Percentiles rank a stretch among this genome's conserved stretches.
phyloP scores from a whole-genome alignment of 2,113 vertebrate species.

The Hemiscyllium ocellatum region DNA sequence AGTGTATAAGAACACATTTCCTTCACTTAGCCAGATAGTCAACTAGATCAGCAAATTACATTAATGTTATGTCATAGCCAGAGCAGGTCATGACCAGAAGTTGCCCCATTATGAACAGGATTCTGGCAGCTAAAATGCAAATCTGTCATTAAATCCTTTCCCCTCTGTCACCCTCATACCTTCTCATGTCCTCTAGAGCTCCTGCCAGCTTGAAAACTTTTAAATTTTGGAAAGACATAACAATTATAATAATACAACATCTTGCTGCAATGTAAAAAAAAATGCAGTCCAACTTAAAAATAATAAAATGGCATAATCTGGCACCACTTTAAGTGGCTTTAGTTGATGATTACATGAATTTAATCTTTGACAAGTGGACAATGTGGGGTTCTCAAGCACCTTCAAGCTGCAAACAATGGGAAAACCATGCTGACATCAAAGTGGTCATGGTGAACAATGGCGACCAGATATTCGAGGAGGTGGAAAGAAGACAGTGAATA shows the following conservation, averaged over 20 bases:
- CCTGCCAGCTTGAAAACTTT: neutral
- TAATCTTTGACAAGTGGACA: neutral
- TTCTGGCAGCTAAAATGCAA: neutral
- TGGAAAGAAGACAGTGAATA: neutral
- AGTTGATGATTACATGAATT: neutral
- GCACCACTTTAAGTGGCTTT: neutral
- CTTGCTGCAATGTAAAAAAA: neutral
- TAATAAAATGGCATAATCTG: neutral
- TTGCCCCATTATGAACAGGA: neutral
- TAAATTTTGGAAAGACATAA: neutral
- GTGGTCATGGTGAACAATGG: neutral
- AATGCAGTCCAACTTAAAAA: neutral
- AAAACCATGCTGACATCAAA: neutral
- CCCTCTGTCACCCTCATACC: too few relatives aligned
- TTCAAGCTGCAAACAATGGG: neutral
- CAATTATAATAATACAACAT: neutral
- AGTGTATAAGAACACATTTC: neutral
- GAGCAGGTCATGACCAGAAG: neutral
- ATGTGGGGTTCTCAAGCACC: neutral
- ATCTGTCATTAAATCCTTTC: neutral
- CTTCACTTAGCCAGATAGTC: neutral
- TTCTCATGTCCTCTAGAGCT: neutral
- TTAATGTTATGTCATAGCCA: neutral
- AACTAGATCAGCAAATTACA: neutral
- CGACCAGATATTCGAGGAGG: neutral